Evolutionary conservation across 2,797 vertebrate species (phyloP).

Genomic region (Anolis apletophallus): DNA sequence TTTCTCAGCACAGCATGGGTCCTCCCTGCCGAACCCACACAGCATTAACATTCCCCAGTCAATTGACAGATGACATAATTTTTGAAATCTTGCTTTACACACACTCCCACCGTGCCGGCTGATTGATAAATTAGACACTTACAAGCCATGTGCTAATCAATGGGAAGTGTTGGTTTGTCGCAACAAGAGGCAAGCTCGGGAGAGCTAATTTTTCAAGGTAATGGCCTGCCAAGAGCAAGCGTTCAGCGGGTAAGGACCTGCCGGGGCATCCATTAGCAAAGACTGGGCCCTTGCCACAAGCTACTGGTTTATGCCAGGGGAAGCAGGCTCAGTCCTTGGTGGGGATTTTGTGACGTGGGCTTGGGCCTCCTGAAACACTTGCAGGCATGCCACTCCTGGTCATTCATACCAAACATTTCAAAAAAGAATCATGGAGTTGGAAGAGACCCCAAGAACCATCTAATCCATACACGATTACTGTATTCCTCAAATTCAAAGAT

Average conservation of each 20-base stretch:
- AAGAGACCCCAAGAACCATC: no score
- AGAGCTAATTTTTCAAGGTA: slow-evolving; percentile 76
- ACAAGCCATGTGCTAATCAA: slow-evolving; percentile 72
- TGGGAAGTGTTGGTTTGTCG: slow-evolving; percentile 75
- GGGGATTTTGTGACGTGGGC: not conserved
- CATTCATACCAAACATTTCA: not conserved
- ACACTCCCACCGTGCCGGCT: slow-evolving; percentile 56
- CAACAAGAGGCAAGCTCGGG: slow-evolving; percentile 68
- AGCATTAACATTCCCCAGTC: slow-evolving; percentile 36
- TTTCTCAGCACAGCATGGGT: not conserved
- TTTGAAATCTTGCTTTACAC: slow-evolving; percentile 66
- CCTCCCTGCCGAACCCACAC: not conserved
- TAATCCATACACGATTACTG: no score
- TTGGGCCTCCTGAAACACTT: not conserved
- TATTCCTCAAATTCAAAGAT: no score
- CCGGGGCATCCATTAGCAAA: slow-evolving; percentile 56
- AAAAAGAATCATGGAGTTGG: not conserved
- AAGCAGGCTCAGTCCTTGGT: not conserved
- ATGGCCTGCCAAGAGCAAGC: slow-evolving; percentile 68
- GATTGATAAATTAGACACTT: slow-evolving; percentile 78
- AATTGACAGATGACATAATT: slow-evolving; percentile 74
- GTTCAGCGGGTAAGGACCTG: slow-evolving; percentile 34
- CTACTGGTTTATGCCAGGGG: not conserved
- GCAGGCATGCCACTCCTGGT: not conserved
- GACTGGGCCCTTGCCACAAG: slow-evolving; percentile 51